Evolutionary conservation across 1,140 invertebrate genomes (phyloP), one percentile per base, ranked within the genome.

Genomic region (Drosophila busckii): DNA sequence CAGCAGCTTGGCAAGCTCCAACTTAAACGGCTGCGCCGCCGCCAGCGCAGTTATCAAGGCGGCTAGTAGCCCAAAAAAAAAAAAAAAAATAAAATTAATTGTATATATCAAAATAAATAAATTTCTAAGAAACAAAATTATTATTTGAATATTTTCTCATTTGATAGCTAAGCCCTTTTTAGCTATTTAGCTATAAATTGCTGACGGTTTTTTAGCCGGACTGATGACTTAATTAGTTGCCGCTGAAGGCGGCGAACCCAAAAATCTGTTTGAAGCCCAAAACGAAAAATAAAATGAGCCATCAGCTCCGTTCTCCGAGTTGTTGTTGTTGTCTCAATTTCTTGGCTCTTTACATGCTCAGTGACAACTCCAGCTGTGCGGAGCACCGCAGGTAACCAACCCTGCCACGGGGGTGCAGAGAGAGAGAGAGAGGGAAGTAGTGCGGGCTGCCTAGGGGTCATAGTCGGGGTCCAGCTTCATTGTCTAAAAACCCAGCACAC

Each of bases 291-390:
- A 35, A 80, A 82, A 68, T 59, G 69, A 80, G 75, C 75, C 49
- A 64, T 68, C 62, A 41, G 31, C 56, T 42, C 59, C 61, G 8
- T 34, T 42, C 35, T 52, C 23, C 16, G 65, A 67, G 50, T 70
- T 60, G 42, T 16, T 42, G 53, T 53, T 37, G 35, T 65, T 76
- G 46, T 55, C 56, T 75, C 73, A 70, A 71, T 82, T 65, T 56
- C 71, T 71, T 82, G 65, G 66, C 59, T 75, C 66, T 76, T 85
- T 76, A 85, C 83, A 85, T 85, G 82, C 75, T 70, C 76, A 80
- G 82, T 85, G 82, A 85, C 82, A 85, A 85, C 83, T 85, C 82
- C 82, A 85, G 82, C 82, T 85, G 82, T 80, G 70, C 70, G 19
- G 40, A 50, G 73, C 80, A 67, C 61, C 69, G 65, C 69, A 80